Evolutionary conservation across 2,888 invertebrate species (phyloP), one percentile per base, ranked within the genome.

Genomic region (Melanchra persicariae): DNA sequence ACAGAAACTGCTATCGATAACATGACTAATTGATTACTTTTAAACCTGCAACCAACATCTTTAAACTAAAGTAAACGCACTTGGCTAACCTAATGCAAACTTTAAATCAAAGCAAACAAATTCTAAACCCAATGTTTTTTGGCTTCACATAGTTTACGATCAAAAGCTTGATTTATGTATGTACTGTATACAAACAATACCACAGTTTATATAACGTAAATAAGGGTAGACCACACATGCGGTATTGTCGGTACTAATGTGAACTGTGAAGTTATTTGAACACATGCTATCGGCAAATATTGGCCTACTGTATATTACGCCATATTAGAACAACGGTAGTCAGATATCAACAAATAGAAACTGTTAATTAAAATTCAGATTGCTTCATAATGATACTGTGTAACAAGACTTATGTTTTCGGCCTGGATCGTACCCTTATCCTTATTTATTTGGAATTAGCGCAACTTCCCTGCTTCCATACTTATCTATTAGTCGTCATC

Each of bases 231-330:
- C 57, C 72, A 55, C 76, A 81, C 67, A 71, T 66, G 62, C 43
- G 58, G 37, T 67, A 67, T 51, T 40, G 37, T 63, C 22, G 54
- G 45, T 61, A 72, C 62, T 70, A 70, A 77, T 79, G 69, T 62
- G 6, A 34, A 63, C 9, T 68, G 19, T 43, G 19, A 15, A 73
- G 43, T 63, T 81, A 74, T 83, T 84, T 82, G 70, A 77, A 76
- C 83, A 85, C 64, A 78, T 82, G 80, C 59, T 59, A 63, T 63
- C 45, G 10, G 65, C 72, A 73, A 84, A 85, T 79, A 79, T 79
- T 76, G 69, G 72, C 47, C 34, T 15, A 59, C 40, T 60, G 34
- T 63, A 62, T 59, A 70, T 72, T 67, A 30, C 59, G 30, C 30
- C 55, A 68, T 60, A 66, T 62, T 51, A 26, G 43, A 54, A 26